A percentile compares a stretch with the other conserved stretches of the same genome.
phyloP scores from a whole-genome alignment of 2,797 vertebrate genomes.

The Galaxias olidus region DNA sequence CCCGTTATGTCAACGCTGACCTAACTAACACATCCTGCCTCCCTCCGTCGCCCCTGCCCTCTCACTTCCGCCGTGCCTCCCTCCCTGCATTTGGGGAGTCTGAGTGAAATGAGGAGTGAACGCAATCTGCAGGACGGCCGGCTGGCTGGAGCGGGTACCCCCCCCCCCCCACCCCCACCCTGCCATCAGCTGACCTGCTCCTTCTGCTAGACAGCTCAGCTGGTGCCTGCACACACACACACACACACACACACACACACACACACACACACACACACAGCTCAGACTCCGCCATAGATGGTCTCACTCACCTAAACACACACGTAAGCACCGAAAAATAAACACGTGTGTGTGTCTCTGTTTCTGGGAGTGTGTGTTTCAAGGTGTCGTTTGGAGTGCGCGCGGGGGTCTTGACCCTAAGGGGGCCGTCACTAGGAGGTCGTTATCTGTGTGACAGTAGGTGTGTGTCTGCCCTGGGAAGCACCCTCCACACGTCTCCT shows the following conservation, averaged over 20 bases:
- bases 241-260: not conserved
- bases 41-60: not conserved
- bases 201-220: not conserved
- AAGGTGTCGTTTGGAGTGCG: too few relatives aligned
- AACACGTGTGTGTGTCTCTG: not conserved
- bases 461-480: constrained; percentile 4
- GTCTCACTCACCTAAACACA: too few relatives aligned
- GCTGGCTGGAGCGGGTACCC: not conserved
- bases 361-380: constrained; percentile 3
- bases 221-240: not conserved
- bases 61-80: not conserved
- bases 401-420: too few relatives aligned
- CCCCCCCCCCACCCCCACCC: not conserved
- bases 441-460: not conserved
- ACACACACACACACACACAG: not conserved
- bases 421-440: too few relatives aligned
- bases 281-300: too few relatives aligned
- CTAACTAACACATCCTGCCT: not conserved
- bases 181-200: constrained; percentile 5
- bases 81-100: constrained; percentile 15
- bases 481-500: constrained; percentile 1
- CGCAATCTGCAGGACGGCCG: constrained; percentile 1
- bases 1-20: not conserved
- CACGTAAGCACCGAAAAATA: too few relatives aligned
- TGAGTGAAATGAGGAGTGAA: constrained; percentile 6